Percentiles rank a stretch among this genome's conserved stretches.
Evolutionary conservation across 2,113 vertebrate genomes (phyloP).

Genomic region (Chionis minor): DNA sequence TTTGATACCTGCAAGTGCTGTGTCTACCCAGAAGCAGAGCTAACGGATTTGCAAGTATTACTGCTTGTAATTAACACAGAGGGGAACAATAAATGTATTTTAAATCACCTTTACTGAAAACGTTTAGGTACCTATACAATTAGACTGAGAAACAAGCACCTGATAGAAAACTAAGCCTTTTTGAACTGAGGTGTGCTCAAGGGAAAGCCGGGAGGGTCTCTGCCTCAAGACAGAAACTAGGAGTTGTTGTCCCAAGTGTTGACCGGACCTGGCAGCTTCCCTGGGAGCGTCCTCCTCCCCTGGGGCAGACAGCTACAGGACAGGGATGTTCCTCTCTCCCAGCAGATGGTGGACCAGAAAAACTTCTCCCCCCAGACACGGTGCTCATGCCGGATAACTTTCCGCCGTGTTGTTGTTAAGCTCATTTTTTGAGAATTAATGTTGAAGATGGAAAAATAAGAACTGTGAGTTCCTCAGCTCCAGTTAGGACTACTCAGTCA

Average conservation of each 20-base stretch:
- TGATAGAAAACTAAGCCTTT: background rate
- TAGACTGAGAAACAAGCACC: background rate
- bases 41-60: background rate
- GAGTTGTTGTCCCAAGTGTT: background rate
- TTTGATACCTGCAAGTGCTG: background rate
- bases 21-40: background rate
- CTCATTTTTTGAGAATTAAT: background rate
- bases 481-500: background rate
- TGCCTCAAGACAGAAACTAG: background rate
- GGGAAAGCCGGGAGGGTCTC: background rate
- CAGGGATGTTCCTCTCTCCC: background rate
- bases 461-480: background rate
- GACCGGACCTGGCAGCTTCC: background rate
- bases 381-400: background rate
- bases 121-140: too few relatives aligned
- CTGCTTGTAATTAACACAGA: background rate
- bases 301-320: background rate
- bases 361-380: background rate
- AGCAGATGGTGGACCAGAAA: conserved; percentile 4
- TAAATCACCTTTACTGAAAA: background rate
- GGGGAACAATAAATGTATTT: background rate
- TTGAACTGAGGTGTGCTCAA: background rate
- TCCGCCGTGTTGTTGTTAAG: background rate
- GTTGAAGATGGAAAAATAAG: background rate
- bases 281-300: background rate